Evolutionary conservation across 2,113 vertebrate species (phyloP).

Genomic region (Patagioenas fasciata): DNA sequence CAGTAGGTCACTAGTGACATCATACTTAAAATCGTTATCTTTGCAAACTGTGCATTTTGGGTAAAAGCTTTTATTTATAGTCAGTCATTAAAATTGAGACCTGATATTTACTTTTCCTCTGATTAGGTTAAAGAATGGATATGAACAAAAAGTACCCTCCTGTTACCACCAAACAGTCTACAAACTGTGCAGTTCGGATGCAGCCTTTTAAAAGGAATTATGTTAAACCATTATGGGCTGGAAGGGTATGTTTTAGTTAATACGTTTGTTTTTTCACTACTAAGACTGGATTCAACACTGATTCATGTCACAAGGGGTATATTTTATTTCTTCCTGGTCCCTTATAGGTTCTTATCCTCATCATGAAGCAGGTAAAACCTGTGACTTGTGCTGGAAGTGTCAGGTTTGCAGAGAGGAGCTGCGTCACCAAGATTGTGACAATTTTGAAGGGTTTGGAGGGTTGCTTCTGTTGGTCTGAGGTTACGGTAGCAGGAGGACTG

Average conservation of each 20-base stretch:
- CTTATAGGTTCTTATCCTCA: background rate
- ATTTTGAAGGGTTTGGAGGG: background rate
- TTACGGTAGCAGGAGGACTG: background rate
- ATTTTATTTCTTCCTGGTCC: background rate
- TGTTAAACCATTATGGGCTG: background rate
- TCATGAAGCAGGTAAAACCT: background rate
- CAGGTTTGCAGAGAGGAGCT: background rate
- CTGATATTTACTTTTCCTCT: constrained; percentile 64
- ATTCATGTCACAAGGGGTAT: background rate
- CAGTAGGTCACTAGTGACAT: constrained; percentile 60
- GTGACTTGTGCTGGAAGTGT: background rate
- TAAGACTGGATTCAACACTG: background rate
- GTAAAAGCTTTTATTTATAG: constrained; percentile 69
- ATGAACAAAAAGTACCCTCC: constrained; percentile 18
- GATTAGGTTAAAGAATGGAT: constrained; percentile 59
- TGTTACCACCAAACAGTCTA: constrained; percentile 12
- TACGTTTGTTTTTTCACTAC: background rate
- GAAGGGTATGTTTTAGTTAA: background rate
- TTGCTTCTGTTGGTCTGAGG: background rate
- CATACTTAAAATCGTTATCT: constrained; percentile 62
- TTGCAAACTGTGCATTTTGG: constrained; percentile 47
- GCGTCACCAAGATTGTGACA: background rate
- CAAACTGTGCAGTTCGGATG: background rate
- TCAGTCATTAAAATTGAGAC: constrained; percentile 52
- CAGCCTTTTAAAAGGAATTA: constrained; percentile 16